Evolutionary conservation across 2,113 vertebrate genomes (phyloP).

Genomic region (Perca schrenkii): DNA sequence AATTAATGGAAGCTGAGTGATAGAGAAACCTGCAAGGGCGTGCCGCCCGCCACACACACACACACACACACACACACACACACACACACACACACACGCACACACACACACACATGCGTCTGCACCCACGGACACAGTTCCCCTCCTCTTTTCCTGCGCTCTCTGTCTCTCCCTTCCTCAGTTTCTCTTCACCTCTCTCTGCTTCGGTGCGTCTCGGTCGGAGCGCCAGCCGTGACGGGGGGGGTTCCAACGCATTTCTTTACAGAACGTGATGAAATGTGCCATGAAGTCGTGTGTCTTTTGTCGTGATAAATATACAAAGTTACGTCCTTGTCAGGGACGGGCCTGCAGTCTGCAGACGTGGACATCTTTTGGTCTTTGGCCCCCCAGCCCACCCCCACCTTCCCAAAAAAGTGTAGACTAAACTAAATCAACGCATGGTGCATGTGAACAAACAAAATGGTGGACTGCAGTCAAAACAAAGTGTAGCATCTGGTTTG

Average conservation of each 20-base stretch:
- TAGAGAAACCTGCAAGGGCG: conserved; percentile 89
- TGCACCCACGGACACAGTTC: conserved; percentile 22
- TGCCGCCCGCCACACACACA: conserved; percentile 78
- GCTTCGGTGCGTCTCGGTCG: not conserved
- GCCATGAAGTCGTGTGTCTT: not conserved
- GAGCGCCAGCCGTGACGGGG: not conserved
- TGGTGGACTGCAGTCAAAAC: not conserved
- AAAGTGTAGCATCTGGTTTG: conserved; percentile 1
- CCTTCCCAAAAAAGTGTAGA: not conserved
- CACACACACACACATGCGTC: not conserved
- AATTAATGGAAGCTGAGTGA: conserved; percentile 88
- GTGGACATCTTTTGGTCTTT: not conserved
- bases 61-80: conserved; percentile 16
- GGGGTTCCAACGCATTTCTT: not conserved
- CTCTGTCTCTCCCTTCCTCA: conserved; percentile 16
- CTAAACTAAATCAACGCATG: conserved; percentile 1
- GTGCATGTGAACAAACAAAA: conserved; percentile 4
- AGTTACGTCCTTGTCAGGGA: not conserved
- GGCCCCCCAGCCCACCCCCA: no score
- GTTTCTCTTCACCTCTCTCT: conserved; percentile 18
- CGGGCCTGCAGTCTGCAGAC: not conserved
- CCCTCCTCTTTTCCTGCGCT: conserved; percentile 33
- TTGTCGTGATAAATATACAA: not conserved
- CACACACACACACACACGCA: conserved; percentile 25
- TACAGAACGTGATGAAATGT: not conserved